Conservation (phyloP, 2,888 invertebrate species). For the Drosophila formosana region DNA sequence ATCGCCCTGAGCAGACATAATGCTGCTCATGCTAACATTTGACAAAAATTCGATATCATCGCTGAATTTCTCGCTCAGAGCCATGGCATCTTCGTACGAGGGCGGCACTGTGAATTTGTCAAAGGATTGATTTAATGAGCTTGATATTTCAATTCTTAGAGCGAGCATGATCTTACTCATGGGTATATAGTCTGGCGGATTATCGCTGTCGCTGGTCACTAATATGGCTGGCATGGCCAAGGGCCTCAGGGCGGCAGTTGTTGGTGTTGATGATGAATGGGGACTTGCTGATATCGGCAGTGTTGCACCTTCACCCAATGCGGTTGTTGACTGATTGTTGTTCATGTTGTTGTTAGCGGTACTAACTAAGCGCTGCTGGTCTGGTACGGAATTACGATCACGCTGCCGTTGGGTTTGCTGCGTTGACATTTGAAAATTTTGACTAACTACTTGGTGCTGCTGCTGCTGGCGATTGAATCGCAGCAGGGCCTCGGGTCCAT, state of each 20-base stretch:
- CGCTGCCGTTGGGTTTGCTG: constrained; percentile 58
- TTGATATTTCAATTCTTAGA: not conserved
- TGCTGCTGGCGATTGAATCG: constrained; percentile 69
- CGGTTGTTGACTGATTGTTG: constrained; percentile 49
- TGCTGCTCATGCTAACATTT: constrained; percentile 84
- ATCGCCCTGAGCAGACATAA: constrained; percentile 79
- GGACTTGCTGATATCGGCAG: constrained; percentile 62
- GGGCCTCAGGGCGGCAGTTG: constrained; percentile 73
- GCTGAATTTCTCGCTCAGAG: constrained; percentile 83
- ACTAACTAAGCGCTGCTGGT: constrained; percentile 37
- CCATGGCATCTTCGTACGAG: constrained; percentile 85
- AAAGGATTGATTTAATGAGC: not conserved
- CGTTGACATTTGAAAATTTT: constrained; percentile 73
- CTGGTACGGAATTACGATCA: constrained; percentile 40
- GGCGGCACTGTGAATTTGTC: constrained; percentile 80
- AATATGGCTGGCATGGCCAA: constrained; percentile 73
- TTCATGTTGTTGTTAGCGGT: constrained; percentile 35
- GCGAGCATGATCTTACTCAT: constrained; percentile 73
- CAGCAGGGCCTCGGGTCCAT: constrained; percentile 85
- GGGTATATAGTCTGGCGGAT: constrained; percentile 84
- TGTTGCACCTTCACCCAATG: constrained; percentile 50
- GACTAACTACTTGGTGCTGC: constrained; percentile 77
- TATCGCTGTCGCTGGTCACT: constrained; percentile 81
- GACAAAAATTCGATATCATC: constrained; percentile 83
- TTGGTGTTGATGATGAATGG: constrained; percentile 65